phyloP scores from a whole-genome alignment of 2,888 invertebrate species.

The Sialis fuliginosa region DNA sequence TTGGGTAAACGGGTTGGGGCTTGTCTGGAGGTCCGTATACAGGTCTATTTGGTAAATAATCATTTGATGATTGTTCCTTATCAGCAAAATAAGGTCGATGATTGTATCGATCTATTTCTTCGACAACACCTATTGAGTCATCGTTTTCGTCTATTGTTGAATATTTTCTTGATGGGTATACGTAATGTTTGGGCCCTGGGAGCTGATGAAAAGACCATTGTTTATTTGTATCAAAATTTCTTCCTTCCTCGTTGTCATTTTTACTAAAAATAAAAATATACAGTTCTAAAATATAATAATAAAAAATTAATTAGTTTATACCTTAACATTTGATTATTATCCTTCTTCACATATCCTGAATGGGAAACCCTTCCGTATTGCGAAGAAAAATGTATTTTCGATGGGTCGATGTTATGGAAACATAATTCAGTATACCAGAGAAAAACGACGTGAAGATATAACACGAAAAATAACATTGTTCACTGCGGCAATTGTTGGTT shows the following conservation, averaged over 20 bases:
- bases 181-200: background rate
- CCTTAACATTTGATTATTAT: no score
- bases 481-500: no score
- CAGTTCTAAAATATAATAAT: no score
- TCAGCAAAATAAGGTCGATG: slow-evolving; percentile 23
- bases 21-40: background rate
- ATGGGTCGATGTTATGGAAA: no score
- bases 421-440: no score
- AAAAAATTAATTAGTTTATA: no score
- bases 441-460: no score
- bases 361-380: slow-evolving; percentile 23
- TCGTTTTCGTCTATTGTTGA: slow-evolving; percentile 1
- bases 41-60: slow-evolving; percentile 1
- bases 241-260: no score
- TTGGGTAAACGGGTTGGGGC: background rate
- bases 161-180: background rate
- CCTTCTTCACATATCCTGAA: slow-evolving; percentile 15
- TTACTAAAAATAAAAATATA: no score
- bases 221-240: no score
- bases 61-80: slow-evolving; percentile 1
- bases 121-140: slow-evolving; percentile 18
- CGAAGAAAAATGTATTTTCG: slow-evolving; percentile 9
- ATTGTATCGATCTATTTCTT: slow-evolving; percentile 22
- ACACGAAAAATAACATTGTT: no score
- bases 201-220: no score